Base-by-base conservation (phyloP, 1,140 invertebrate species). In the Bombus confusus region DNA sequence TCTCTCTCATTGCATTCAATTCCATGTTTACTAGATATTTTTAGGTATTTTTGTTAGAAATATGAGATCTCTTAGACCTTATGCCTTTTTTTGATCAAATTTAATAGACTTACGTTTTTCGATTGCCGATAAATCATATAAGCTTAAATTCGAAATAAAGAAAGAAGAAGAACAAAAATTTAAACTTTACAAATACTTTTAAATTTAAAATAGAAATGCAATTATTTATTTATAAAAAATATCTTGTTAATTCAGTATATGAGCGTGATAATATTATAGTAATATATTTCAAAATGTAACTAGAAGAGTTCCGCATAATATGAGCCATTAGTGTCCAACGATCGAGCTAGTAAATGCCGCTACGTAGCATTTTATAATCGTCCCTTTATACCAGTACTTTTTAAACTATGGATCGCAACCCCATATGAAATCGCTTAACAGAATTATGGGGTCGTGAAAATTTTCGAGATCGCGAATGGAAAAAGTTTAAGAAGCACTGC, bases 1-100 rank as follows among this genome's bases (percentile, higher is more conserved):
- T 57, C 57, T 28, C 4, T 47, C 25, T 79, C 72, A 80, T 72
- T 80, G 52, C 68, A 79, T 62, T 71, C 66, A 71, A 71, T 84
- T 84, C 47, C 52, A 34, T 71, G n/a, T 28, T 72, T 52, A 59
- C 10, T 43, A 34, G 6, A 41, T 31, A 22, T 62, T 71, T 52
- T 52, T 52, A 1, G 47, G 0, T 52, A 72, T 72, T 66, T 83
- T 15, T 52, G 28, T 68, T 39, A 31, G n/a, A 75, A 43, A 13
- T 39, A 28, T 37, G 9, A 66, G 4, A 66, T 66, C 5, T 66
- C 5, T 13, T 64, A 34, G 1, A 62, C 2, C 22, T 43, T 43
- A 10, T 43, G 18, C 3, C 64, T 22, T 1, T n/a, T 18, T 12
- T 41, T 47, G 13, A 28, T 41, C 2, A 22, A 62, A n/a, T 73